Percentiles rank a stretch among this genome's conserved stretches.
phyloP scores from a whole-genome alignment of 1,140 invertebrate genomes.

The Drosophila pruinosa region DNA sequence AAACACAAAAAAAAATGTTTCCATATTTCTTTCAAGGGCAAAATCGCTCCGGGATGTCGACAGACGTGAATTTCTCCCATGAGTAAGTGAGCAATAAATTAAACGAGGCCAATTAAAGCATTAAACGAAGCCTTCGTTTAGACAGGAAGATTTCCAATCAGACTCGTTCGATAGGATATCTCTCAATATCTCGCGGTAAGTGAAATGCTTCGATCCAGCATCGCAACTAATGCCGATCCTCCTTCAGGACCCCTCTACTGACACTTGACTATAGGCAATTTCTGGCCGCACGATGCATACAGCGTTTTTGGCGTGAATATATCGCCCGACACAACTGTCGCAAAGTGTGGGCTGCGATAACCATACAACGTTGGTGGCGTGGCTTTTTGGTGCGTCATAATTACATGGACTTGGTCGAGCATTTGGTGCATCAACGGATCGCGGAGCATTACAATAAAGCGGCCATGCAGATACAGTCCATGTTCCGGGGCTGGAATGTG shows the following conservation, averaged over 20 bases:
- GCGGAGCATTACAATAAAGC: constrained; percentile 8
- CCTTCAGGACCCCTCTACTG: constrained; percentile 39
- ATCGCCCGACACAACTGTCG: background rate
- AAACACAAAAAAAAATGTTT: background rate
- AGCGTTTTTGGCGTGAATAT: constrained; percentile 29
- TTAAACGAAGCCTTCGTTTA: too few species aligned
- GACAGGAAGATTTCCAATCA: background rate
- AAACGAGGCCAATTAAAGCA: too few species aligned
- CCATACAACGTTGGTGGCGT: constrained; percentile 68
- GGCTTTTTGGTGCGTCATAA: constrained; percentile 28
- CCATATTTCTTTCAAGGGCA: background rate
- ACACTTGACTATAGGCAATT: constrained; percentile 64
- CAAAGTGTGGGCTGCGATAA: constrained; percentile 32
- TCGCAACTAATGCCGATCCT: background rate
- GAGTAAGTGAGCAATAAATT: background rate
- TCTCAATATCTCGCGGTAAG: background rate
- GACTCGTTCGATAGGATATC: too few species aligned
- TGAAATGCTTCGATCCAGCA: background rate
- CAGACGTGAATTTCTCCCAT: background rate
- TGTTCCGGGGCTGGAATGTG: constrained; percentile 61
- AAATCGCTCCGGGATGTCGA: background rate
- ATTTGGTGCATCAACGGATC: constrained; percentile 30
- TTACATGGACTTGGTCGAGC: constrained; percentile 18
- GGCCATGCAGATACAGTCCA: constrained; percentile 67
- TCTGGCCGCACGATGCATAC: constrained; percentile 55